phyloP scores from a whole-genome alignment of 2,888 invertebrate species.

The Aleiodes leptofemur region DNA sequence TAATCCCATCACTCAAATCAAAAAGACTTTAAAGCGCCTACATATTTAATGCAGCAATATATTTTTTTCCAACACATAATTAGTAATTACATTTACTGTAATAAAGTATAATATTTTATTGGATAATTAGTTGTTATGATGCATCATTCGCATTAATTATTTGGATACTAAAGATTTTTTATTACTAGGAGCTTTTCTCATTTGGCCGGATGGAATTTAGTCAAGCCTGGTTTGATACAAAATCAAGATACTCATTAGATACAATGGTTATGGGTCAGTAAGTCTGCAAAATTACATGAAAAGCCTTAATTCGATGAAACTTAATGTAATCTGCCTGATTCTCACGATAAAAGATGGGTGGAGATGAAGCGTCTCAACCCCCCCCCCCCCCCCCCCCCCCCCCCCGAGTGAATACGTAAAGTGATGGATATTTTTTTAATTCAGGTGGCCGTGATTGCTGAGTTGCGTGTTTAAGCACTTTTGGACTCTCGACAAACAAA shows the following conservation, averaged over 20 bases:
- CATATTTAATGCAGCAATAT: no score
- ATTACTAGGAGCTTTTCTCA: not conserved
- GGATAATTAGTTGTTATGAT: slow-evolving; percentile 43
- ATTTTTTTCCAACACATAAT: no score
- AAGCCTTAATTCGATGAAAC: not conserved
- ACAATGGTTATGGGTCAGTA: slow-evolving; percentile 7
- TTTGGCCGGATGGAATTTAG: slow-evolving; percentile 12
- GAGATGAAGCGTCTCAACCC: not conserved
- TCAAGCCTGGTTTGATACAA: not conserved
- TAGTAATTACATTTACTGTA: no score
- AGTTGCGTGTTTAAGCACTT: slow-evolving; percentile 64
- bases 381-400: no score
- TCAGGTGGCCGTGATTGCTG: slow-evolving; percentile 65
- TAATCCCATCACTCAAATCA: no score
- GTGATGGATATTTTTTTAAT: slow-evolving; percentile 48
- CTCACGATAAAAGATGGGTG: not conserved
- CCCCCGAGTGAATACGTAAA: not conserved
- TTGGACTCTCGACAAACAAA: slow-evolving; percentile 30
- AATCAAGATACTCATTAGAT: not conserved
- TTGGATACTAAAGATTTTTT: not conserved
- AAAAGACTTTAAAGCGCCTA: no score
- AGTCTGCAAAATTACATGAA: not conserved
- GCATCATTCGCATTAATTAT: slow-evolving; percentile 5
- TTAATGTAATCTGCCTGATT: not conserved
- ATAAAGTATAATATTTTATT: no score